A percentile compares a stretch with the other conserved stretches of the same genome.
These are phyloP conservation scores for Teleopsis dalmanni DNA, from an alignment of 1,140 invertebrate species.

Conservation along the genomic window DNA sequence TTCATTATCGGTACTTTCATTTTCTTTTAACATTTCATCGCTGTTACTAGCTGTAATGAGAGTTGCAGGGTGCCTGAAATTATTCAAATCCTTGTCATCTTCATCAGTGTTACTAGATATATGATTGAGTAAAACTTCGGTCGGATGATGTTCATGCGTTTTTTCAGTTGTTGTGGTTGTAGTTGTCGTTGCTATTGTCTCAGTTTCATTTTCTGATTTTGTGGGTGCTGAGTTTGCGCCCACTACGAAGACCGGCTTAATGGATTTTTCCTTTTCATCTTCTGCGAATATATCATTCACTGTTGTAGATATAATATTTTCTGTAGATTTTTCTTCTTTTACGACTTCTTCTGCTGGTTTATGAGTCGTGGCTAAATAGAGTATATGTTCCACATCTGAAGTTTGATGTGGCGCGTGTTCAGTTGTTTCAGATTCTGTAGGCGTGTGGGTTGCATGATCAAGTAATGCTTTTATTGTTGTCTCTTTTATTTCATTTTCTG, in stretches of 20 bases:
- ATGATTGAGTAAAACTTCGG: conserved; percentile 25
- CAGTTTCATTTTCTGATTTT: not conserved
- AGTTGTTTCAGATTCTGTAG: not conserved
- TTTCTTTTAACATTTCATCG: conserved; percentile 27
- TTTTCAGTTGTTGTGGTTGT: not conserved
- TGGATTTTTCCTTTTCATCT: not conserved
- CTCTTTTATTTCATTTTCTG: conserved; percentile 2
- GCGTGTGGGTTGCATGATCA: not conserved
- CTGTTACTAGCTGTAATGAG: conserved; percentile 39
- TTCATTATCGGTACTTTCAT: conserved; percentile 26
- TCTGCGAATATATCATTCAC: conserved; percentile 8
- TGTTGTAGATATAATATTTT: conserved; percentile 6
- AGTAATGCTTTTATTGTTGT: not conserved
- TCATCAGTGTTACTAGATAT: conserved; percentile 35
- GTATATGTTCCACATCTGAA: not conserved
- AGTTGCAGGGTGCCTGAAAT: conserved; percentile 40
- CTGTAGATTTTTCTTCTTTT: conserved; percentile 6
- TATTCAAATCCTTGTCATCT: conserved; percentile 36
- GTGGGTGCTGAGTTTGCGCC: not conserved
- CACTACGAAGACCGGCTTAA: no score
- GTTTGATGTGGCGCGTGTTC: conserved; percentile 1
- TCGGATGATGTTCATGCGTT: not conserved
- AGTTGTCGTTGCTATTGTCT: no score
- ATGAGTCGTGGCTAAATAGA: not conserved
- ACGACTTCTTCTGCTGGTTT: not conserved